Conservation (phyloP, 2,797 vertebrate species). For the Rhodeus uyekii region DNA sequence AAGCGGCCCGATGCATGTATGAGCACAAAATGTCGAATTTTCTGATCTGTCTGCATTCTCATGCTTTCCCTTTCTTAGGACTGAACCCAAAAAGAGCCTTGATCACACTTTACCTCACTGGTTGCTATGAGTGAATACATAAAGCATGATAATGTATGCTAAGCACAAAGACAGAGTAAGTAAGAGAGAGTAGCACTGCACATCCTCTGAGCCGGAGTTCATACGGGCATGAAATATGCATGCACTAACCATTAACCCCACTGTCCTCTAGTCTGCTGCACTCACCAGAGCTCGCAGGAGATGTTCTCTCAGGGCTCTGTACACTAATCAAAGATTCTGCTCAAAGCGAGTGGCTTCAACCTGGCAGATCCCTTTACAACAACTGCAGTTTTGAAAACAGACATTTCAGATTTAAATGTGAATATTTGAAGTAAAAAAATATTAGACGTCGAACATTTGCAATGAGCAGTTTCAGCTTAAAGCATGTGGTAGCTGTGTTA, state of each 20-base stretch:
- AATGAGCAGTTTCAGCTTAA: not conserved
- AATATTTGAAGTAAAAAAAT: not conserved
- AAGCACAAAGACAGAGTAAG: constrained; percentile 14
- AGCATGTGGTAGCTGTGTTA: not conserved
- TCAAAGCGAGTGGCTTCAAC: constrained; percentile 14
- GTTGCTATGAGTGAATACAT: constrained; percentile 12
- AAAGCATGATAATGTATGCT: constrained; percentile 28
- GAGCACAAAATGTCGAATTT: not conserved
- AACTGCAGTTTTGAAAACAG: not conserved
- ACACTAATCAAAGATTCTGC: constrained; percentile 29
- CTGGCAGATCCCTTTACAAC: constrained; percentile 29
- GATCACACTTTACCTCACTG: not conserved
- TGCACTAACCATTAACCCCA: constrained; percentile 51
- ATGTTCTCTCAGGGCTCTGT: constrained; percentile 31
- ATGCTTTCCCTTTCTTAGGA: not conserved
- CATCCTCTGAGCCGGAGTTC: constrained; percentile 34
- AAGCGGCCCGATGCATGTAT: not conserved
- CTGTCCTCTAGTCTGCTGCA: constrained; percentile 40
- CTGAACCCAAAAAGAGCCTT: not conserved
- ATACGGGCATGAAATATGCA: constrained; percentile 54
- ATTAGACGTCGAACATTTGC: not conserved
- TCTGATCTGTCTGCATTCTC: not conserved
- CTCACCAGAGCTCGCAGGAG: constrained; percentile 5
- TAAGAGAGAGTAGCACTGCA: constrained; percentile 31
- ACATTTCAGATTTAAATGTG: not conserved